A percentile compares a stretch with the other conserved stretches of the same genome.
Conservation (phyloP, 1,140 invertebrate species). For the Zelostemma sp. region DNA sequence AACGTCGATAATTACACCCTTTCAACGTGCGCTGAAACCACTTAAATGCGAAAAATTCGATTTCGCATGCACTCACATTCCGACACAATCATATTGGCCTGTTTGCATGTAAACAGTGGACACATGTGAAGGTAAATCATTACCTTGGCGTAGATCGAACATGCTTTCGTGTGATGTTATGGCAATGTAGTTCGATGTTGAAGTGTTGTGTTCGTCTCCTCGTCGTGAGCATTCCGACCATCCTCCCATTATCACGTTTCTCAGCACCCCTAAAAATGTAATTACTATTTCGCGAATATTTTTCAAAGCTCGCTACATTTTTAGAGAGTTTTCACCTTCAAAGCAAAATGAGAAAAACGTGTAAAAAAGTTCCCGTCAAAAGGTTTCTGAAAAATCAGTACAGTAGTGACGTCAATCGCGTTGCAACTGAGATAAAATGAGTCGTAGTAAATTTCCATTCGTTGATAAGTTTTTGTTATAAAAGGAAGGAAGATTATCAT, state of each 20-base stretch:
- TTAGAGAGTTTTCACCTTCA: not conserved
- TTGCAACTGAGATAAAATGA: not conserved
- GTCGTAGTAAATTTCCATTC: not conserved
- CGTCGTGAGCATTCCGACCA: slow-evolving; percentile 35
- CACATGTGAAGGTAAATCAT: slow-evolving; percentile 54
- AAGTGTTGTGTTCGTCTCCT: slow-evolving; percentile 43
- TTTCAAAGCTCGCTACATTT: not conserved
- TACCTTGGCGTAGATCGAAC: slow-evolving; percentile 41
- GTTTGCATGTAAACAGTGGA: slow-evolving; percentile 63
- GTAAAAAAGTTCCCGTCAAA: not conserved
- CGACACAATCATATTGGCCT: slow-evolving; percentile 53
- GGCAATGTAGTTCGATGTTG: slow-evolving; percentile 39
- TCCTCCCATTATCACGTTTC: slow-evolving; percentile 26
- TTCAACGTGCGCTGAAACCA: slow-evolving; percentile 59
- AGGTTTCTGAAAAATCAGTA: not conserved
- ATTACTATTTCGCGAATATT: not conserved
- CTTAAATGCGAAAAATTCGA: slow-evolving; percentile 61
- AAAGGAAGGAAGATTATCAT: not conserved
- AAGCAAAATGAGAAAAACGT: not conserved
- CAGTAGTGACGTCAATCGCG: not conserved
- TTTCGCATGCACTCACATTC: slow-evolving; percentile 59
- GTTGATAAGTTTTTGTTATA: not conserved
- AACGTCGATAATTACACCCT: slow-evolving; percentile 54
- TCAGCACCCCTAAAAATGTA: slow-evolving; percentile 9
- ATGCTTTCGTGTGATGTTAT: slow-evolving; percentile 48